A percentile compares a stretch with the other conserved stretches of the same genome.
Evolutionary conservation across 2,888 invertebrate genomes (phyloP).

Genomic region (Nineta flava): DNA sequence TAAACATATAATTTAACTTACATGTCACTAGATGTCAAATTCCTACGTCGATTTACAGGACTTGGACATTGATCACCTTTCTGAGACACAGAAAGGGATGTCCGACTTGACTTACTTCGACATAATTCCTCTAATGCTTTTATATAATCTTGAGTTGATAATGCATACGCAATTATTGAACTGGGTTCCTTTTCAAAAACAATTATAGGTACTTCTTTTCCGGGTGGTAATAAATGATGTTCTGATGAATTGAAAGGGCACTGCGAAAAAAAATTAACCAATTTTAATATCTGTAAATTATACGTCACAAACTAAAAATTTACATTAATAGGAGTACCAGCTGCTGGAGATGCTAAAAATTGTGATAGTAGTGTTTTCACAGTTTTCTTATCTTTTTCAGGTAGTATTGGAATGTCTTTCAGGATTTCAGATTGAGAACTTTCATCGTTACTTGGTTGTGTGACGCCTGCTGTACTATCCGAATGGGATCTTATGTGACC

Average conservation of each 20-base stretch:
- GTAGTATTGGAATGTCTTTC: slow-evolving; percentile 19
- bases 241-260: slow-evolving; percentile 48
- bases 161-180: slow-evolving; percentile 70
- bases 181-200: slow-evolving; percentile 69
- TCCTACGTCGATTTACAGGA: slow-evolving; percentile 30
- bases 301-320: slow-evolving; percentile 4
- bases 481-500: slow-evolving; percentile 29
- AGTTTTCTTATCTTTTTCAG: slow-evolving; percentile 34
- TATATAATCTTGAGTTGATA: slow-evolving; percentile 57
- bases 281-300: slow-evolving; percentile 11
- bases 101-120: slow-evolving; percentile 15
- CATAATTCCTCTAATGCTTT: slow-evolving; percentile 34
- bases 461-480: slow-evolving; percentile 20
- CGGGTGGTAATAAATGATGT: slow-evolving; percentile 49
- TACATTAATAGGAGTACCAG: slow-evolving; percentile 27
- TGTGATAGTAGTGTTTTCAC: slow-evolving; percentile 53
- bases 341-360: slow-evolving; percentile 39
- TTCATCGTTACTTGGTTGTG: slow-evolving; percentile 19
- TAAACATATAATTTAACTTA: slow-evolving; percentile 18
- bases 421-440: slow-evolving; percentile 20
- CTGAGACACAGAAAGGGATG: slow-evolving; percentile 1
- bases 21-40: slow-evolving; percentile 22
- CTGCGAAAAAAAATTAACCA: slow-evolving; percentile 26
- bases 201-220: slow-evolving; percentile 43
- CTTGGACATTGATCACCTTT: slow-evolving; percentile 28